These are phyloP conservation scores for Tridacna gigas DNA, from an alignment of 2,888 invertebrate species.

Conservation along the genomic window DNA sequence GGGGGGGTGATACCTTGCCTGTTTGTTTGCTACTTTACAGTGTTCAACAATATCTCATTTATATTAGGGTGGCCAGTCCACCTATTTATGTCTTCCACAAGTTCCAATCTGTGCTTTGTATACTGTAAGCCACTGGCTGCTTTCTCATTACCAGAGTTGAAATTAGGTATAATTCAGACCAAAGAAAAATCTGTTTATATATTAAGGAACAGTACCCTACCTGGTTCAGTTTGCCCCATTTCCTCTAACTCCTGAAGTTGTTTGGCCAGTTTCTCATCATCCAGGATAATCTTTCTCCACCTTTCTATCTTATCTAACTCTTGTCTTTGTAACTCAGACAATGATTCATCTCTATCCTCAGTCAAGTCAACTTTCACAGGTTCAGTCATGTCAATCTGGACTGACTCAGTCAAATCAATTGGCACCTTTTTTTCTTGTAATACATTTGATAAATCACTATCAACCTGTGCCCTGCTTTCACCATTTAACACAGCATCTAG, in stretches of 20 bases:
- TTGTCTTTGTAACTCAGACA: constrained; percentile 45
- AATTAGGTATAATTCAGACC: too few species aligned
- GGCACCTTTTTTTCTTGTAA: too few species aligned
- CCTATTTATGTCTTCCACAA: too few species aligned
- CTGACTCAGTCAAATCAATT: neutral
- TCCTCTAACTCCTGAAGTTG: constrained; percentile 43
- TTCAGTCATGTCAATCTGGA: too few species aligned
- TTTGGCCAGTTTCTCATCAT: constrained; percentile 58
- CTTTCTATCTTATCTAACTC: constrained; percentile 49
- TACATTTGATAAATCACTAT: too few species aligned
- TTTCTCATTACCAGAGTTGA: too few species aligned
- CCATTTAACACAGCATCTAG: constrained; percentile 24
- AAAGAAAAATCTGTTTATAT: neutral
- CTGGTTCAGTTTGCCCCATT: neutral
- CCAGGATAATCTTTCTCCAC: constrained; percentile 32
- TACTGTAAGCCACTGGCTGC: too few species aligned
- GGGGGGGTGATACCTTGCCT: too few species aligned
- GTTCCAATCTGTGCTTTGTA: too few species aligned
- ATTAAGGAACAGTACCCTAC: neutral
- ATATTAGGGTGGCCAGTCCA: too few species aligned
- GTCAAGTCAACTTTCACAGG: neutral
- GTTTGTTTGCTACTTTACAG: too few species aligned
- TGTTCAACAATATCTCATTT: too few species aligned
- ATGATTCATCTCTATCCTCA: constrained; percentile 13
- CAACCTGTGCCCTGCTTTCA: neutral